phyloP scores from a whole-genome alignment of 2,113 vertebrate genomes.

The Corythaixoides concolor region DNA sequence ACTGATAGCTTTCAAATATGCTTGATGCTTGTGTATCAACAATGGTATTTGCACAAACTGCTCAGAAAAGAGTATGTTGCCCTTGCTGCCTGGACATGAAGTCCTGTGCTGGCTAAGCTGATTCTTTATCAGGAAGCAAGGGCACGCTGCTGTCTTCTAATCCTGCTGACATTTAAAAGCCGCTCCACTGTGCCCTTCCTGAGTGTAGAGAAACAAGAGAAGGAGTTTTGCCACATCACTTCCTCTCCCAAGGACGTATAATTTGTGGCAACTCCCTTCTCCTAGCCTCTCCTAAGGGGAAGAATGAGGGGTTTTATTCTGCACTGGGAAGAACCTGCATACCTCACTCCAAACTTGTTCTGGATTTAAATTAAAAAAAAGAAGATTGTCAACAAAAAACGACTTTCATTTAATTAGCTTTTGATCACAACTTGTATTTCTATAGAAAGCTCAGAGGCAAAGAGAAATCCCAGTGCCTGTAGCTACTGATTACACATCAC shows the following conservation, averaged over 20 bases:
- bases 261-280: background rate
- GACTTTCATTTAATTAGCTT: background rate
- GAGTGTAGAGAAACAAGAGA: background rate
- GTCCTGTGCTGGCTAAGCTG: background rate
- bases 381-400: background rate
- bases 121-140: background rate
- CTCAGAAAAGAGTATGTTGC: background rate
- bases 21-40: background rate
- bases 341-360: background rate
- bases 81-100: background rate
- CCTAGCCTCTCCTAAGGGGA: background rate
- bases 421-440: background rate
- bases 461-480: background rate
- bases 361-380: background rate
- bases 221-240: background rate
- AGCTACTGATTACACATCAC: background rate
- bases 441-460: background rate
- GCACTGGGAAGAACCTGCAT: background rate
- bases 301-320: background rate
- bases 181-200: background rate
- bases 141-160: background rate
- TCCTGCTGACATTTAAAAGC: background rate
- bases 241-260: background rate
- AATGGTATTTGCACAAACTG: background rate
- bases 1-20: background rate